Conservation (phyloP, 1,140 invertebrate genomes). For the Heliconius hewitsoni region DNA sequence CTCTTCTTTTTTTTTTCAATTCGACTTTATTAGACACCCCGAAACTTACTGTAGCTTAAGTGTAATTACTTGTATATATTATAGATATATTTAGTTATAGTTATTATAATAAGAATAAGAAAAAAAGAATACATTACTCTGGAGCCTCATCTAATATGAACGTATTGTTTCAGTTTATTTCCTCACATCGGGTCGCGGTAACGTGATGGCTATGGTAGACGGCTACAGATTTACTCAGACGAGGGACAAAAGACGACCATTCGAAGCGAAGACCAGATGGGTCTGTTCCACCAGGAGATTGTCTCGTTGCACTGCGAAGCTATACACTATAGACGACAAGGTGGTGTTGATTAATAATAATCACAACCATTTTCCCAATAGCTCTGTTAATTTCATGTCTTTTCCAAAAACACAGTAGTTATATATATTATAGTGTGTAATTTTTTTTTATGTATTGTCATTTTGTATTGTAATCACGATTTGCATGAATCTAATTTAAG, state of each 20-base stretch:
- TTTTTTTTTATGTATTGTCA: background rate
- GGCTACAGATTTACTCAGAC: background rate
- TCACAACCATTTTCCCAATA: conserved; percentile 12
- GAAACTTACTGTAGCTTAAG: no score
- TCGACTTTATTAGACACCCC: no score
- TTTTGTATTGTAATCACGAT: background rate
- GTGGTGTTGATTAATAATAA: conserved; percentile 20
- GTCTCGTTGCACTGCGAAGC: conserved; percentile 2
- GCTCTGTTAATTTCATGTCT: background rate
- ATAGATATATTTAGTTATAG: background rate
- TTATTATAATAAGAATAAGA: background rate
- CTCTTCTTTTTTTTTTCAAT: no score
- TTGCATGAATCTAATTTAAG: background rate
- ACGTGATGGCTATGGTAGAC: background rate
- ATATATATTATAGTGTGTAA: background rate
- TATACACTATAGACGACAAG: conserved; percentile 17
- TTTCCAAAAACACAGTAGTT: background rate
- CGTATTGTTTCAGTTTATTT: background rate
- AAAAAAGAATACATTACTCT: background rate
- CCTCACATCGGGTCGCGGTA: background rate
- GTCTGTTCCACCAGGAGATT: conserved; percentile 21
- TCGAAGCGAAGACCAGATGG: background rate
- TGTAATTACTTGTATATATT: background rate
- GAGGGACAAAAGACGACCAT: background rate
- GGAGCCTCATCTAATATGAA: background rate